These are phyloP conservation scores for Ichneumoninae sp. DNA, from an alignment of 2,888 invertebrate species.

Conservation along the genomic window DNA sequence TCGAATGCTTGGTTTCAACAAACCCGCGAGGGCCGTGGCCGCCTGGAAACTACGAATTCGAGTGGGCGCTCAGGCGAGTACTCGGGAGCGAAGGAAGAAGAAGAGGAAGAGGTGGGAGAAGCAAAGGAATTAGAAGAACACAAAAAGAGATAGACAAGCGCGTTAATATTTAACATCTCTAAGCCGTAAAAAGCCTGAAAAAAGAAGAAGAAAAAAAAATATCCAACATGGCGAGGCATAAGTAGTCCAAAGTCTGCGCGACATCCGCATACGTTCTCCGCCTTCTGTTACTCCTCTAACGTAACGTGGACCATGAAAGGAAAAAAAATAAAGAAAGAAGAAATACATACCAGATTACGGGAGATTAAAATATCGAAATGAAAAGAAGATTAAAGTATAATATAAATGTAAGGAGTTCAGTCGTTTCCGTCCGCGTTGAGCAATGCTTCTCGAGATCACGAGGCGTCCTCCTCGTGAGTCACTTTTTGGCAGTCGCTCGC, in stretches of 20 bases:
- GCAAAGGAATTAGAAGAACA: conserved; percentile 7
- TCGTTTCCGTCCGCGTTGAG: conserved; percentile 57
- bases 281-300: conserved; percentile 24
- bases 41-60: conserved; percentile 48
- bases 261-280: conserved; percentile 53
- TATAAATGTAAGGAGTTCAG: conserved; percentile 12
- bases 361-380: conserved; percentile 45
- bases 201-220: conserved; percentile 3
- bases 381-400: conserved; percentile 54
- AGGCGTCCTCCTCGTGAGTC: conserved; percentile 26
- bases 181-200: conserved; percentile 8
- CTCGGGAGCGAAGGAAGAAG: conserved; percentile 1
- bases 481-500: conserved; percentile 8
- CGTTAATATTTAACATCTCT: conserved; percentile 35
- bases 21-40: conserved; percentile 22
- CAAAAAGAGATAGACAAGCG: conserved; percentile 16
- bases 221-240: neutral
- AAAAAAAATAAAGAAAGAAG: neutral
- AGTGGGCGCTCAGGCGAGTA: conserved; percentile 34
- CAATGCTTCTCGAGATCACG: conserved; percentile 59
- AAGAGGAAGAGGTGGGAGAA: neutral
- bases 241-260: conserved; percentile 56
- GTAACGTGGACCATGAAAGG: neutral
- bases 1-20: conserved; percentile 32
- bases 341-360: conserved; percentile 47